Evolutionary conservation across 1,140 invertebrate species (phyloP).

Genomic region (Ceratosolen solmsi): DNA sequence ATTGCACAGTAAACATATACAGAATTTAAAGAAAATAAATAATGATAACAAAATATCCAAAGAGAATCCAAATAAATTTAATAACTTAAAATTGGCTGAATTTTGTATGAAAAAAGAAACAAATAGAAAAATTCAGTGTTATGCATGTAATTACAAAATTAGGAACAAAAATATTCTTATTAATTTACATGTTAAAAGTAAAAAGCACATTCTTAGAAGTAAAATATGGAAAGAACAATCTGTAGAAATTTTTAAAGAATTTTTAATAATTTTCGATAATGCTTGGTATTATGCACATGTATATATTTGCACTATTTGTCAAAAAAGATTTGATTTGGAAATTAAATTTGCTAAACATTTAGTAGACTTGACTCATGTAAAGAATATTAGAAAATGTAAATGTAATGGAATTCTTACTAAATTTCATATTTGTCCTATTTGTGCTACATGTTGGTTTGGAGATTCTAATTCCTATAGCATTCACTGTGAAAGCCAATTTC

Average conservation of each 20-base stretch:
- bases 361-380: constrained; percentile 36
- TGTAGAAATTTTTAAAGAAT: constrained; percentile 14
- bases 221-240: constrained; percentile 8
- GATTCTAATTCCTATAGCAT: constrained; percentile 34
- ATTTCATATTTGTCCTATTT: constrained; percentile 58
- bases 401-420: background rate
- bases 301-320: constrained; percentile 54
- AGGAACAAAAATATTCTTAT: constrained; percentile 38
- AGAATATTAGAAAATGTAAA: background rate
- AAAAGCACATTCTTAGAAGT: constrained; percentile 8
- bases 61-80: background rate
- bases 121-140: constrained; percentile 42
- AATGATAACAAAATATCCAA: background rate
- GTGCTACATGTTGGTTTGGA: constrained; percentile 56
- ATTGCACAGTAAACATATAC: constrained; percentile 4
- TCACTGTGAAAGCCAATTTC: constrained; percentile 53
- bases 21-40: constrained; percentile 26
- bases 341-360: constrained; percentile 55
- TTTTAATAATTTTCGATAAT: constrained; percentile 31
- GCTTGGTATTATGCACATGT: constrained; percentile 54
- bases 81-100: constrained; percentile 35
- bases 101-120: constrained; percentile 29
- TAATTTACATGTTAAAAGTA: constrained; percentile 1
- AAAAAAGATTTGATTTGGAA: constrained; percentile 29
- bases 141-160: constrained; percentile 35